Conservation (phyloP, 2,797 vertebrate genomes). For the Lepus townsendii region DNA sequence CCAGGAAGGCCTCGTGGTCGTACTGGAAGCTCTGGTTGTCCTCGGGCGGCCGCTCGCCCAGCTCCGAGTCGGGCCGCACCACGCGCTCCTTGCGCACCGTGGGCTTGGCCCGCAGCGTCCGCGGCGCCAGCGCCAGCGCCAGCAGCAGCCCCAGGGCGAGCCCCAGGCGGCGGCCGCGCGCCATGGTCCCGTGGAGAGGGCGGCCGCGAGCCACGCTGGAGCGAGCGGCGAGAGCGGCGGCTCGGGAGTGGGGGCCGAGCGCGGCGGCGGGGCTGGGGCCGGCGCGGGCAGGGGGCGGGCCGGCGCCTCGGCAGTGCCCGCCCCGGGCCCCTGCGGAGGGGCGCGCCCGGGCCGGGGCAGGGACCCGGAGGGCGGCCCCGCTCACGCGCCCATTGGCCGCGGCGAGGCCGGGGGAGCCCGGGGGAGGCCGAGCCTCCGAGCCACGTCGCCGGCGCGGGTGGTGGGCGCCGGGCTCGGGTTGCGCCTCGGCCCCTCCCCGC, state of each 20-base stretch:
- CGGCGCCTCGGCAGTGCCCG: slow-evolving; percentile 11
- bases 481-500: slow-evolving; percentile 71
- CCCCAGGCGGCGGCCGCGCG: slow-evolving; percentile 88
- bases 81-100: slow-evolving; percentile 94
- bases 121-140: slow-evolving; percentile 85
- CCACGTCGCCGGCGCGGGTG: slow-evolving; percentile 70
- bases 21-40: slow-evolving; percentile 95
- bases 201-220: neutral
- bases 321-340: neutral
- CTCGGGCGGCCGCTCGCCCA: slow-evolving; percentile 90
- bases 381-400: slow-evolving; percentile 79
- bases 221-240: neutral
- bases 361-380: neutral
- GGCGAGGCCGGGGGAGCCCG: neutral
- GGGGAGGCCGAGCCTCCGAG: neutral
- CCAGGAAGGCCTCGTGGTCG: slow-evolving; percentile 98
- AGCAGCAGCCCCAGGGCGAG: neutral
- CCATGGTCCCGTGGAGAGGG: neutral
- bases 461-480: slow-evolving; percentile 68
- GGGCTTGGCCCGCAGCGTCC: slow-evolving; percentile 90
- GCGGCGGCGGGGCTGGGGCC: neutral
- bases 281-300: neutral
- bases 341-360: neutral
- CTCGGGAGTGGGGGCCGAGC: neutral
- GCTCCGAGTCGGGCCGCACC: slow-evolving; percentile 90